Percentiles rank a stretch among this genome's conserved stretches.
Conservation (phyloP, 1,140 invertebrate species). For the Alviniconcha marisindica region DNA sequence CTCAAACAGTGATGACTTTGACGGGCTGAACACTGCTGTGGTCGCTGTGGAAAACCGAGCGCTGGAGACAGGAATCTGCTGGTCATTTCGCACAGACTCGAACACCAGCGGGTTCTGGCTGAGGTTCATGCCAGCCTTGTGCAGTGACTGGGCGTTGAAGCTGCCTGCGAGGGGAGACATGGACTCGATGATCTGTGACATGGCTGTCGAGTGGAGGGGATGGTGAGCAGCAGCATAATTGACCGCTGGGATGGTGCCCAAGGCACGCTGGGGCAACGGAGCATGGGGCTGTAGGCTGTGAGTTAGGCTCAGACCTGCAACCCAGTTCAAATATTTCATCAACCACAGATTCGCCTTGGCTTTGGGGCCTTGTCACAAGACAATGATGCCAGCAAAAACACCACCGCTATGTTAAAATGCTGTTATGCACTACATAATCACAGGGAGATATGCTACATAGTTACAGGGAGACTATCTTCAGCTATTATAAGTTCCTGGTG, state of each 20-base stretch:
- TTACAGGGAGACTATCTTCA: too few relatives aligned
- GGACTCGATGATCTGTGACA: slow-evolving; percentile 55
- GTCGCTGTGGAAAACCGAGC: slow-evolving; percentile 26
- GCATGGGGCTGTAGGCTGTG: slow-evolving; percentile 54
- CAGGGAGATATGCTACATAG: too few relatives aligned
- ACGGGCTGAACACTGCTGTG: slow-evolving; percentile 25
- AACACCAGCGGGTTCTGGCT: slow-evolving; percentile 52
- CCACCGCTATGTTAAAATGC: too few relatives aligned
- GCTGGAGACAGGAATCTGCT: slow-evolving; percentile 27
- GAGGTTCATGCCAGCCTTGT: slow-evolving; percentile 54
- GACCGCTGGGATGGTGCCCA: slow-evolving; percentile 53
- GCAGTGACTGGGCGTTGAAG: slow-evolving; percentile 51
- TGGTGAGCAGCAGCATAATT: slow-evolving; percentile 58
- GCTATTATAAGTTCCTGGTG: too few relatives aligned
- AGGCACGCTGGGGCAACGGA: slow-evolving; percentile 48
- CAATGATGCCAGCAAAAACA: too few relatives aligned
- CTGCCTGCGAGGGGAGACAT: slow-evolving; percentile 47
- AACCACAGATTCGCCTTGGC: too few relatives aligned
- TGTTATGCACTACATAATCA: too few relatives aligned
- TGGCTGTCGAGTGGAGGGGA: slow-evolving; percentile 31
- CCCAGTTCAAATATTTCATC: too few relatives aligned
- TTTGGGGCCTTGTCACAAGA: too few relatives aligned
- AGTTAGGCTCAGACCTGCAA: slow-evolving; percentile 59
- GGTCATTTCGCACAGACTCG: slow-evolving; percentile 41
- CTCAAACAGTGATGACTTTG: slow-evolving; percentile 40